Evolutionary conservation across 2,888 invertebrate genomes (phyloP).

Genomic region (Pterostichus niger): DNA sequence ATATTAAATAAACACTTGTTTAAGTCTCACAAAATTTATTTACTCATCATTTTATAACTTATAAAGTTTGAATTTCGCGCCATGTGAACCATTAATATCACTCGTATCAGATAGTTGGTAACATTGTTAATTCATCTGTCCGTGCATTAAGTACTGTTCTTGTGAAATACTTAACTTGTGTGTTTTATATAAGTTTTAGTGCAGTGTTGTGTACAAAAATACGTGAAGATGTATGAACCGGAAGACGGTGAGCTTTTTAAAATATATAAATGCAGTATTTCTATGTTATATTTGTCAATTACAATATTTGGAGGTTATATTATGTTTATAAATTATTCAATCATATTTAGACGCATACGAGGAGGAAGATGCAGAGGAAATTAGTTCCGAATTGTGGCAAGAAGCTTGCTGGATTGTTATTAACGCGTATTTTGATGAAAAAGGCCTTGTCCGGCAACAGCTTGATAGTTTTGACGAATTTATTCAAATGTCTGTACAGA

Average conservation of each 20-base stretch:
- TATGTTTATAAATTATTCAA: neutral
- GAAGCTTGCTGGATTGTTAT: conserved; percentile 99
- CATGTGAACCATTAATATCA: neutral
- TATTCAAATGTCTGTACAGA: conserved; percentile 99
- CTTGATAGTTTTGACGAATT: conserved; percentile 99
- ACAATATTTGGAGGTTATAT: neutral
- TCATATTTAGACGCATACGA: conserved; percentile 80
- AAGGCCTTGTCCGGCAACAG: conserved; percentile 99
- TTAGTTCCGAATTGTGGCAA: conserved; percentile 99
- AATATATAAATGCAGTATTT: too few species aligned
- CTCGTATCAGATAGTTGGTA: conserved; percentile 13
- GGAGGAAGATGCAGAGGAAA: conserved; percentile 95
- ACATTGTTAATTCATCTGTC: neutral
- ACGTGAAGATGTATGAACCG: conserved; percentile 52
- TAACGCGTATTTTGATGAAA: conserved; percentile 99
- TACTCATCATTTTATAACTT: too few species aligned
- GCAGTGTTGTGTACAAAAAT: neutral
- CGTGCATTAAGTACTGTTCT: neutral
- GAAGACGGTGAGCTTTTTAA: conserved; percentile 55
- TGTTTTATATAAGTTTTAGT: neutral
- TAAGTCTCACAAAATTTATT: neutral
- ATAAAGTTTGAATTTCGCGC: too few species aligned
- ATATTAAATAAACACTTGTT: too few species aligned
- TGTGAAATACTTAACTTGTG: neutral
- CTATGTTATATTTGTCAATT: too few species aligned